Percentiles rank a stretch among this genome's conserved stretches.
phyloP scores from a whole-genome alignment of 2,797 vertebrate species.

The Artibeus jamaicensis region DNA sequence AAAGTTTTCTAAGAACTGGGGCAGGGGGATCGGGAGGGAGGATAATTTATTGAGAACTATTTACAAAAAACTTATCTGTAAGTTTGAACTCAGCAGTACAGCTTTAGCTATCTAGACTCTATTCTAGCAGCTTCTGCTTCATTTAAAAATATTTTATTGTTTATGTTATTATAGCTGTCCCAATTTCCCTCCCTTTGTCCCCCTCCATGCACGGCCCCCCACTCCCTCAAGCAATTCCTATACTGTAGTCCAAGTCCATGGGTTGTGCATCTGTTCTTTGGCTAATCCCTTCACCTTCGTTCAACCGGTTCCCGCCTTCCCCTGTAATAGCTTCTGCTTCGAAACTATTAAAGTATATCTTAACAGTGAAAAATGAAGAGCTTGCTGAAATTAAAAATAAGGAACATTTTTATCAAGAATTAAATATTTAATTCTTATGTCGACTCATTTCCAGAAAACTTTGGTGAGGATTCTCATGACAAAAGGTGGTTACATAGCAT shows the following conservation, averaged over 20 bases:
- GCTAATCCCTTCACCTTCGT: no score
- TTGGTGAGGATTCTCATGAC: constrained; percentile 52
- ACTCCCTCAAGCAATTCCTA: no score
- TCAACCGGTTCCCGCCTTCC: no score
- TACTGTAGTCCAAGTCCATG: no score
- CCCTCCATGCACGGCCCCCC: no score
- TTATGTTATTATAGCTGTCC: no score
- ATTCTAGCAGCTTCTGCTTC: constrained; percentile 67
- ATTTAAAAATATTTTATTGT: background rate
- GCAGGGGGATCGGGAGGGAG: constrained; percentile 72
- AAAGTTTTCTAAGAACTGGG: constrained; percentile 84
- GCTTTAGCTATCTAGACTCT: constrained; percentile 72
- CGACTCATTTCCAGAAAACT: constrained; percentile 46
- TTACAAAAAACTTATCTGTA: constrained; percentile 80
- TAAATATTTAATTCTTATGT: constrained; percentile 67
- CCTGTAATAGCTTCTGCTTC: constrained; percentile 67
- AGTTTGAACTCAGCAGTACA: constrained; percentile 83
- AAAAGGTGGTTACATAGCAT: constrained; percentile 51
- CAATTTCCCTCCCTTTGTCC: no score
- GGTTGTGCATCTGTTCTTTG: no score
- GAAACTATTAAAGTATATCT: constrained; percentile 66
- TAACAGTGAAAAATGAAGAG: constrained; percentile 61
- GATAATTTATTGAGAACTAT: constrained; percentile 75
- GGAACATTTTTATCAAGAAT: constrained; percentile 41
- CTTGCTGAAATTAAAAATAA: constrained; percentile 57